A percentile compares a stretch with the other conserved stretches of the same genome.
Evolutionary conservation across 2,888 invertebrate genomes (phyloP).

Genomic region (Andrena camellia): DNA sequence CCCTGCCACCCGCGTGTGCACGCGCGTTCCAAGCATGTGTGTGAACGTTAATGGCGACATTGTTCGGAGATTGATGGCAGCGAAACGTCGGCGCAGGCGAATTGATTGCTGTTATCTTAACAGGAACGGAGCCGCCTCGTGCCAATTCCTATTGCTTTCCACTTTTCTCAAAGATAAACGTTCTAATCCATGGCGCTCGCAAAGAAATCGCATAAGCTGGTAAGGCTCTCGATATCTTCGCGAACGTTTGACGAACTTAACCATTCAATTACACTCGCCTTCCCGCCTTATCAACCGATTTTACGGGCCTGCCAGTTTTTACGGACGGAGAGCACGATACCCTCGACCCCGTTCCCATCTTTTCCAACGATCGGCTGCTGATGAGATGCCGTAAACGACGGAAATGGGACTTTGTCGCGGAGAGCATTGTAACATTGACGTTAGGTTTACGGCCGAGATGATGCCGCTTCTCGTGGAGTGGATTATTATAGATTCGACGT

Average conservation of each 20-base stretch:
- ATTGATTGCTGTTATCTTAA: conserved; percentile 31
- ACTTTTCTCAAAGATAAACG: not conserved
- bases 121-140: not conserved
- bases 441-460: conserved; percentile 45
- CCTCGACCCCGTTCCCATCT: not conserved
- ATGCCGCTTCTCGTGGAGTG: conserved; percentile 27
- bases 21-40: not conserved
- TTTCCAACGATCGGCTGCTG: conserved; percentile 29
- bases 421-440: conserved; percentile 45
- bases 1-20: not conserved
- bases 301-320: conserved; percentile 18
- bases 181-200: not conserved
- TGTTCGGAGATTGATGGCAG: conserved; percentile 29
- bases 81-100: conserved; percentile 6
- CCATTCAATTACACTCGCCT: conserved; percentile 23
- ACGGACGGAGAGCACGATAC: not conserved
- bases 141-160: not conserved
- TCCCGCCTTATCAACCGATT: conserved; percentile 38
- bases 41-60: conserved; percentile 32
- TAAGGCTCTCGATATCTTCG: not conserved
- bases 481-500: conserved; percentile 49
- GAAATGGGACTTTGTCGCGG: conserved; percentile 47
- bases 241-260: conserved; percentile 6
- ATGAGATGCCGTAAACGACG: conserved; percentile 54
- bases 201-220: not conserved